Base-by-base conservation (phyloP, 2,113 vertebrate genomes). In the Petrocephalus zakoni region DNA sequence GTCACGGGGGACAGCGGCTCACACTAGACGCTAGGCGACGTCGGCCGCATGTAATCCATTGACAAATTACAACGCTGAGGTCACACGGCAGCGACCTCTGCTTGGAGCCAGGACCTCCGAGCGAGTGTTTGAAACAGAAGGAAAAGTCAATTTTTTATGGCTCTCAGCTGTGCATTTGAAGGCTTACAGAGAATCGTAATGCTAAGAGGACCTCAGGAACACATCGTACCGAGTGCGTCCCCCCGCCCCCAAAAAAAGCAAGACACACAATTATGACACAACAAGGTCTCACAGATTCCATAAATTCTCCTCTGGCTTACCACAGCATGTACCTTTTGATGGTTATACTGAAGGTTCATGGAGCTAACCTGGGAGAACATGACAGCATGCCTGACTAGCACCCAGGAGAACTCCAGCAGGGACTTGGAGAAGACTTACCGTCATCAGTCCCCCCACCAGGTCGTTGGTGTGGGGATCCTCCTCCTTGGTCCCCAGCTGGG, bases 391-490 rank as follows among this genome's bases (percentile, higher is more conserved):
- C 25, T 81, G 52, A 29, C 15, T 88, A 53, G 22, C 83, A 72
- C 34, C 47, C 87, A 87, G 87, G 10, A 37, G 37, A 87, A 25
- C 25, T 29, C 68, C 17, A 75, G 13, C 17, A 34, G 19, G 37
- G 58, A 42, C 7, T 2, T 78, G 64, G 19, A 9, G 22, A 88
- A 11, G 51, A 88, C 97, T 96, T 93, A 99, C 98, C 88, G 97
- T 98, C 97, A 99, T 97, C 42, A 99, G 93, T 37, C 98, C 98
- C 87, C 97, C 98, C 4, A 99, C 97, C 0, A 99, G 97, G 94
- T 99, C 97, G 19, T 91, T 98, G 37, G 98, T 98, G 8, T 99
- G 98, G 8, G 98, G 98, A 88, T 99, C 98, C 68, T 98, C 97
- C 56, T 99, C 98, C 93, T 98, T 97, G 78, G 95, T 97, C 87